Evolutionary conservation across 2,888 invertebrate species (phyloP), one percentile per base, ranked within the genome.

Genomic region (Mactromeris polynyma): DNA sequence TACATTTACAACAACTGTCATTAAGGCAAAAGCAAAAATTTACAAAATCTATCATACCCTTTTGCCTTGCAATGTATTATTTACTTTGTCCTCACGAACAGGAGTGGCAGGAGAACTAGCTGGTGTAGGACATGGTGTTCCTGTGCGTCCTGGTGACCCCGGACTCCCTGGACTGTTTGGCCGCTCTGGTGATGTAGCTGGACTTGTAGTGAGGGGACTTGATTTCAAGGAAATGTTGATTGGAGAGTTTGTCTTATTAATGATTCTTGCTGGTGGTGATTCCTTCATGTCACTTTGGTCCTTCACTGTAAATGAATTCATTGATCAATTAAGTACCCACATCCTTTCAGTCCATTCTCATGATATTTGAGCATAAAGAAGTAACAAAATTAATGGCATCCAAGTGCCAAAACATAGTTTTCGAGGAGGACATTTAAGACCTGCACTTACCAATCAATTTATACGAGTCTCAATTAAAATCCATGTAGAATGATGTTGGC

Each of bases 241-340:
- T 82, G 94, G 95, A 82, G 93, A 90, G 33, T 93, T 90, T 54
- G 93, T 90, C 86, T 94, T 95, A 87, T 86, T 93, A 90, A 82
- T 94, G 69, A 95, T 90, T 69, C 94, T 87, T 69, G 94, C 93
- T 36, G 95, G 94, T 19, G 95, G 93, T 38, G 94, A 92, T n/a
- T 95, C 96, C 86, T 94, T 92, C 79, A 94, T 78, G 31, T 95
- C 95, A 36, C 93, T 89, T 88, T 94, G 94, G 51, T 95, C 95
- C 93, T 95, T 95, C 54, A 93, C 95, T 95, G 91, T 26, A 93
- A 90, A 36, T 4, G 64, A 81, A 46, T 51, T 31, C 14, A 51
- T 33, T 26, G 80, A 81, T 58, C 36, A n/a, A n/a, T n/a, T n/a
- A n/a, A n/a, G n/a, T n/a, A n/a, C n/a, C n/a, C n/a, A n/a, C n/a